These are phyloP conservation scores for Stratiolaelaps scimitus DNA, from an alignment of 1,140 invertebrate genomes.

Conservation along the genomic window DNA sequence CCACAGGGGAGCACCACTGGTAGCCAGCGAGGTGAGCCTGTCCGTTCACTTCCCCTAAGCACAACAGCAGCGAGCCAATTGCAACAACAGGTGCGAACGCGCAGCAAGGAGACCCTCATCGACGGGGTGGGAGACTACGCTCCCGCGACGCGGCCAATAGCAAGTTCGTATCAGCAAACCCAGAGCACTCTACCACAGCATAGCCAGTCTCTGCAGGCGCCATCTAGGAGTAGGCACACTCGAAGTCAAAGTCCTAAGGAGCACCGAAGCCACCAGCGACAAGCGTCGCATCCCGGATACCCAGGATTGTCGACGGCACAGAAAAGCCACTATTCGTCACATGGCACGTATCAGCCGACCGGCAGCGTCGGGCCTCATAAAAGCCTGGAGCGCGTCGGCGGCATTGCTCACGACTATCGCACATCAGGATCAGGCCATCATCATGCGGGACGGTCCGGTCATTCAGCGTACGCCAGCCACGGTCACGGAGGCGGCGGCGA, in stretches of 20 bases:
- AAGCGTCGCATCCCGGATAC: neutral
- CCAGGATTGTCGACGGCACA: neutral
- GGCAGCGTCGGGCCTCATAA: neutral
- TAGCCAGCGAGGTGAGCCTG: neutral
- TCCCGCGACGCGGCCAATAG: no score
- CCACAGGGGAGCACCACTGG: neutral
- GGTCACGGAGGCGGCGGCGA: no score
- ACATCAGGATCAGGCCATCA: conserved; percentile 1
- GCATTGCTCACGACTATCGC: neutral
- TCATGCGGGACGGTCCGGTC: neutral
- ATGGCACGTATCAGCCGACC: neutral
- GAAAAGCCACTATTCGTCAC: neutral
- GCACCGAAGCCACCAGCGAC: conserved; percentile 1
- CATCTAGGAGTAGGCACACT: conserved; percentile 2
- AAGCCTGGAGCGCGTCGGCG: neutral
- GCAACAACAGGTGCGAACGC: conserved; percentile 13
- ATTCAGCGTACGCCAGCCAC: no score
- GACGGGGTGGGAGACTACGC: conserved; percentile 16
- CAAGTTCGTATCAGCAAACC: no score
- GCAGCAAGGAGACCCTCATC: conserved; percentile 18
- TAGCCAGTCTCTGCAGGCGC: neutral
- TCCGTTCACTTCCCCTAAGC: neutral
- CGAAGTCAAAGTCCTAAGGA: conserved; percentile 24
- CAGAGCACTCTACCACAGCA: no score
- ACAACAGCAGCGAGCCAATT: neutral